phyloP scores from a whole-genome alignment of 2,113 vertebrate genomes.

The Heterochromis multidens region DNA sequence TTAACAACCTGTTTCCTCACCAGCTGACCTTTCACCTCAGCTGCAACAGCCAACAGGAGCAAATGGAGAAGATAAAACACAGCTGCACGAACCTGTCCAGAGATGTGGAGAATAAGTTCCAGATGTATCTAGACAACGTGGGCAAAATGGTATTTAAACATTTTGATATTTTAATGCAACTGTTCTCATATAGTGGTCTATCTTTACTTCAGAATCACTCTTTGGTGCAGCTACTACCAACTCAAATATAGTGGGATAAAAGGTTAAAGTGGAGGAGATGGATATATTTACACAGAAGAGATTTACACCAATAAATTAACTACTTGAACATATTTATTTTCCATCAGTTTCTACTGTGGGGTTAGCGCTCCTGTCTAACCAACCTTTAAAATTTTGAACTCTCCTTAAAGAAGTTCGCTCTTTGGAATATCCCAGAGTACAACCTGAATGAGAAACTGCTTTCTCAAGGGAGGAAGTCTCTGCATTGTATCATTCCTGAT shows the following conservation, averaged over 20 bases:
- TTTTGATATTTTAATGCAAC: not conserved
- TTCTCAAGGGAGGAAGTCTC: conserved; percentile 54
- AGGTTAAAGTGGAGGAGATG: not conserved
- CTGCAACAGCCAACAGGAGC: conserved; percentile 68
- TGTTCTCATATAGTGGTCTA: no score
- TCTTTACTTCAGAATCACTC: not conserved
- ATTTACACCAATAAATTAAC: not conserved
- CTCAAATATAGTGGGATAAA: not conserved
- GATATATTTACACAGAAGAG: not conserved
- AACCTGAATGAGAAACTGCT: conserved; percentile 13
- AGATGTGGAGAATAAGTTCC: conserved; percentile 71
- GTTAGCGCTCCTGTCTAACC: not conserved
- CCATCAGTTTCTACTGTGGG: no score
- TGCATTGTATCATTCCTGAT: conserved; percentile 11
- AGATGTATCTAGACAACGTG: conserved; percentile 62
- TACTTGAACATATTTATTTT: not conserved
- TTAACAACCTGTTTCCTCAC: conserved; percentile 70
- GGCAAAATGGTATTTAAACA: conserved; percentile 51
- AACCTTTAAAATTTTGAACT: not conserved
- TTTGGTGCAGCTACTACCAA: not conserved
- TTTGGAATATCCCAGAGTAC: conserved; percentile 17
- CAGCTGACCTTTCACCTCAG: conserved; percentile 75
- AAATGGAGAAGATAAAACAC: conserved; percentile 58
- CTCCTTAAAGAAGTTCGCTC: not conserved
- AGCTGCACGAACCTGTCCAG: conserved; percentile 71